These are phyloP conservation scores for Acyrthosiphon pisum DNA, from an alignment of 1,140 invertebrate species.

Conservation along the genomic window DNA sequence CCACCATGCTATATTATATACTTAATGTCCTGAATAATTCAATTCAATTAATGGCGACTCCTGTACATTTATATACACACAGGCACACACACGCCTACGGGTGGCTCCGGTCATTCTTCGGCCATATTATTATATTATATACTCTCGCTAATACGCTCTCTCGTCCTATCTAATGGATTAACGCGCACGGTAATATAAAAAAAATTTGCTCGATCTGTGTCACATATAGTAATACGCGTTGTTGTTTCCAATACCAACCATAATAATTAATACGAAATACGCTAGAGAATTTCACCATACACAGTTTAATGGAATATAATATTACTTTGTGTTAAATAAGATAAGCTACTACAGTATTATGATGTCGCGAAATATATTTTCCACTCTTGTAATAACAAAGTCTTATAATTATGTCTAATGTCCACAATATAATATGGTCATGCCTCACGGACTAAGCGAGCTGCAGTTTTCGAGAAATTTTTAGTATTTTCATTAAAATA, in stretches of 20 bases:
- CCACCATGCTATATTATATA: constrained; percentile 15
- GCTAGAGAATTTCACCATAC: not conserved
- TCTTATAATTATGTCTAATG: not conserved
- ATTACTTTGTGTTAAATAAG: not conserved
- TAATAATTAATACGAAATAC: not conserved
- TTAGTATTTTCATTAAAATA: constrained; percentile 2
- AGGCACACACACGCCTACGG: not conserved
- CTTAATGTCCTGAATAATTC: constrained; percentile 55
- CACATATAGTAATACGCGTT: not conserved
- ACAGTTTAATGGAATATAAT: not conserved
- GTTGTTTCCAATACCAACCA: too few species aligned
- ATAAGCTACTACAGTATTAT: not conserved
- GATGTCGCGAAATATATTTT: not conserved
- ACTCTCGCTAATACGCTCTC: not conserved
- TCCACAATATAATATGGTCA: not conserved
- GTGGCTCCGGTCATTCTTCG: not conserved
- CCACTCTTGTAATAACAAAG: not conserved
- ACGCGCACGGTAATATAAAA: not conserved
- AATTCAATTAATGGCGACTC: constrained; percentile 46
- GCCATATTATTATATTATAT: not conserved
- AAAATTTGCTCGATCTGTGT: not conserved
- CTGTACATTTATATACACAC: not conserved
- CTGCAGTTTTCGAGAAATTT: not conserved
- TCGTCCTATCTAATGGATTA: not conserved
- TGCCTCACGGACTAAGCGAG: not conserved